Evolutionary conservation across 1,140 invertebrate species (phyloP).

Genomic region (Bombus huntii): DNA sequence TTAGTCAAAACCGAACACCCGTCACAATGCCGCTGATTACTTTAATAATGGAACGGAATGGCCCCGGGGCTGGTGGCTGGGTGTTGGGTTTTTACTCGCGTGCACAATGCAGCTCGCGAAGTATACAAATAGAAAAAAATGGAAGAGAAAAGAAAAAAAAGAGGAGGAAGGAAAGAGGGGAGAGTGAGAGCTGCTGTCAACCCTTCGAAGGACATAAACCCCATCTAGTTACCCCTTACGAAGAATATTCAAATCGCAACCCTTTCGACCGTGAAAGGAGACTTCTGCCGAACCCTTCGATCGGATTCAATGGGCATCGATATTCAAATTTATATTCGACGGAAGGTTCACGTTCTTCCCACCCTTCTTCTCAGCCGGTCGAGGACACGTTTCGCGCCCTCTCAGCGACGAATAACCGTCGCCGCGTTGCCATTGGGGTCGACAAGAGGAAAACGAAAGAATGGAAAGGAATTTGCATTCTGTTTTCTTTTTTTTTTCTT

Average conservation of each 20-base stretch:
- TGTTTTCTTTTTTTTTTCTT: slow-evolving; percentile 66
- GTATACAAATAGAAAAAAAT: slow-evolving; percentile 81
- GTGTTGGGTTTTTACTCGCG: slow-evolving; percentile 78
- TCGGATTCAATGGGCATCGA: slow-evolving; percentile 83
- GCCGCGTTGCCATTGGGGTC: slow-evolving; percentile 70
- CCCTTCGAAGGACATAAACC: slow-evolving; percentile 71
- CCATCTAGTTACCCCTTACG: slow-evolving; percentile 79
- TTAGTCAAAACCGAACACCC: slow-evolving; percentile 79
- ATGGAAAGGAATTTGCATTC: slow-evolving; percentile 79
- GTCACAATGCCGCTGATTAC: slow-evolving; percentile 81
- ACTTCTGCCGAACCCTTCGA: slow-evolving; percentile 81
- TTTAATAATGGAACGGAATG: slow-evolving; percentile 80
- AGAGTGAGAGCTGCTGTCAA: slow-evolving; percentile 12
- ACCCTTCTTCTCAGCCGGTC: slow-evolving; percentile 47
- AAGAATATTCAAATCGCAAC: slow-evolving; percentile 83
- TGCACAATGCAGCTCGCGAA: slow-evolving; percentile 77
- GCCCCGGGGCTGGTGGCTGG: slow-evolving; percentile 78
- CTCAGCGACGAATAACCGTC: slow-evolving; percentile 75
- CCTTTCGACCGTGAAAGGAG: slow-evolving; percentile 79
- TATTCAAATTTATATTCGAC: slow-evolving; percentile 83
- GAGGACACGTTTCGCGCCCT: slow-evolving; percentile 48
- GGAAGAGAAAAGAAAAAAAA: not conserved
- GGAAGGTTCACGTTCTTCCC: slow-evolving; percentile 69
- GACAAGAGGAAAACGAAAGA: slow-evolving; percentile 36
- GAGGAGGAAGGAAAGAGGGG: slow-evolving; percentile 24